A percentile compares a stretch with the other conserved stretches of the same genome.
phyloP scores from a whole-genome alignment of 2,113 vertebrate species.

The Perca flavescens region DNA sequence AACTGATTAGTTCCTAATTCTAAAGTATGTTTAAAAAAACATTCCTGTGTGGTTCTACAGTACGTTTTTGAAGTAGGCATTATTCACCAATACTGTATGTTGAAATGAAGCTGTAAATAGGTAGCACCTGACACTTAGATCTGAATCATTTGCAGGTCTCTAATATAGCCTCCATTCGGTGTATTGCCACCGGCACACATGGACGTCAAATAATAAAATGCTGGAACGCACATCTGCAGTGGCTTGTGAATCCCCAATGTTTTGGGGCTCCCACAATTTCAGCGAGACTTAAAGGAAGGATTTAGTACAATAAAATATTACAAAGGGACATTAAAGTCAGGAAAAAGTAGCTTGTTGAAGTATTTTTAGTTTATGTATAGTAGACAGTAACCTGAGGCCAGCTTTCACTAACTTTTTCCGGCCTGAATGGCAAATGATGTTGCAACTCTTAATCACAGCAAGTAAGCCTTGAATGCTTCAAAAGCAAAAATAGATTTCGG shows the following conservation, averaged over 20 bases:
- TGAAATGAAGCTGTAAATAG: constrained; percentile 72
- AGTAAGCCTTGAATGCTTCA: constrained; percentile 34
- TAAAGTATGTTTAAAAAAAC: constrained; percentile 68
- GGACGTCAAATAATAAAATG: constrained; percentile 31
- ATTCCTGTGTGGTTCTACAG: constrained; percentile 72
- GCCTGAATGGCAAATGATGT: constrained; percentile 25
- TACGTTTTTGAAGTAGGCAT: constrained; percentile 67
- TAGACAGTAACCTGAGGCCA: constrained; percentile 23
- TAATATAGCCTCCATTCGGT: constrained; percentile 25
- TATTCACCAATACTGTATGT: constrained; percentile 65
- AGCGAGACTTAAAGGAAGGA: constrained; percentile 39
- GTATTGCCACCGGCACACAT: constrained; percentile 25
- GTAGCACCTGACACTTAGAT: constrained; percentile 54
- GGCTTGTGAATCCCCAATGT: constrained; percentile 20
- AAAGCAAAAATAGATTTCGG: constrained; percentile 23
- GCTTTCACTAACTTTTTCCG: constrained; percentile 30
- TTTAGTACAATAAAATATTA: constrained; percentile 16
- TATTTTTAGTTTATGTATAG: constrained; percentile 12
- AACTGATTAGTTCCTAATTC: constrained; percentile 71
- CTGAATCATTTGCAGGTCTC: constrained; percentile 54
- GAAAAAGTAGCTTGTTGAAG: constrained; percentile 40
- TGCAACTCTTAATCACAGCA: constrained; percentile 27
- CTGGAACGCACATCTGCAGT: constrained; percentile 49
- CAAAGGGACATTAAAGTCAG: constrained; percentile 35
- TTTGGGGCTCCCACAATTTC: constrained; percentile 30